Evolutionary conservation across 2,888 invertebrate species (phyloP), one percentile per base, ranked within the genome.

Genomic region (Troides oblongomaculatus): DNA sequence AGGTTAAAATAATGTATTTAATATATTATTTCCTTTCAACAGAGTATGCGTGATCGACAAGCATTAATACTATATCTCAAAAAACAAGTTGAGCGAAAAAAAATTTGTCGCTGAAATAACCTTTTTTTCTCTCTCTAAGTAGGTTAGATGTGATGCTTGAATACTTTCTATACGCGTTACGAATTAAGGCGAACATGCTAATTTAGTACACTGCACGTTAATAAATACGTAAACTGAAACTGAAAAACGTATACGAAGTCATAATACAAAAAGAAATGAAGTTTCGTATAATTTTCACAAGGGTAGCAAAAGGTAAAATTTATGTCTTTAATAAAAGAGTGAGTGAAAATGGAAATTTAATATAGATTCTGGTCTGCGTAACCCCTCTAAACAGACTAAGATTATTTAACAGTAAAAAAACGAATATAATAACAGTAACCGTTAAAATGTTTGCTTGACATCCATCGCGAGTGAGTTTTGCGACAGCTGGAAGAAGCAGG

Each of bases 401-500:
- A n/a, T 56, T n/a, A 56, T 56, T 7, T 58, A 23, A 23, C 12
- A 58, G 23, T 58, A 25, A 25, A 12, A 58, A 30, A 56, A 58
- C 7, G 12, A 23, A 23, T 10, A 8, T 23, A 58, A 58, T 58
- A 12, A 58, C 14, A 23, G 10, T 56, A 21, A 66, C 66, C 53
- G 60, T 61, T 53, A 53, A 66, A 66, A 66, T 68, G 39, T 64
- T 46, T 43, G 65, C 64, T 56, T 36, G 43, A 25, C 5, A 63
- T 62, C 70, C 66, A 30, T 59, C 69, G 68, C 56, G 70, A 71
- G 66, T 72, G 69, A 72, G 70, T 72, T 72, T 30, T 65, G 62
- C 71, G 81, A 83, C 86, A 87, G 85, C 81, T 86, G 88, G 77
- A 69, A 60, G 71, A 71, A 81, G 82, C 87, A 88, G 87, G 85